phyloP scores from a whole-genome alignment of 2,888 invertebrate genomes.

The Hypsopygia costalis region DNA sequence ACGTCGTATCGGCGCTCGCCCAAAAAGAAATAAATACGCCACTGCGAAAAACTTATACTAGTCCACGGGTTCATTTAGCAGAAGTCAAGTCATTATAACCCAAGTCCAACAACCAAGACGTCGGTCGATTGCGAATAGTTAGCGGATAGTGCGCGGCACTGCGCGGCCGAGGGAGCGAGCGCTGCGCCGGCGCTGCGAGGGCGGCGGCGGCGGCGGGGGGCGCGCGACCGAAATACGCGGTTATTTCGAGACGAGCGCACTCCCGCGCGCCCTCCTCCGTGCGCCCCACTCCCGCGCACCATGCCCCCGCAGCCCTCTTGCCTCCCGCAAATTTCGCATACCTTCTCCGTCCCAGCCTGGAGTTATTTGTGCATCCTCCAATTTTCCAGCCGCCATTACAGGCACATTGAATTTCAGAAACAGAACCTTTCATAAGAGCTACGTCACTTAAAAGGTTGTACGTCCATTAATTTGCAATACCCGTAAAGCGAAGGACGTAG shows the following conservation, averaged over 20 bases:
- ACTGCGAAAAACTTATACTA: slow-evolving; percentile 73
- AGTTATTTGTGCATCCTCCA: slow-evolving; percentile 5
- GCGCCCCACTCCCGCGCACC: slow-evolving; percentile 17
- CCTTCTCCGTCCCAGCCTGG: slow-evolving; percentile 16
- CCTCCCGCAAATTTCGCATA: slow-evolving; percentile 34
- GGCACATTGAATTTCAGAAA: neutral
- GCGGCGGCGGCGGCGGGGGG: slow-evolving; percentile 40
- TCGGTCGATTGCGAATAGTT: slow-evolving; percentile 96
- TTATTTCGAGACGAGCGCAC: slow-evolving; percentile 70
- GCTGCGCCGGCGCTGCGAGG: slow-evolving; percentile 48
- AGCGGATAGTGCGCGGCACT: slow-evolving; percentile 90
- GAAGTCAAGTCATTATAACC: slow-evolving; percentile 89
- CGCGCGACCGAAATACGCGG: slow-evolving; percentile 74
- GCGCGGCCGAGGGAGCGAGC: slow-evolving; percentile 54
- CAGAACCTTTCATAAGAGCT: too few species aligned
- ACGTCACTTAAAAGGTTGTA: too few species aligned
- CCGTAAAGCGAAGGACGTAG: too few species aligned
- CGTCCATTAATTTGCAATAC: too few species aligned
- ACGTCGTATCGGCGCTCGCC: slow-evolving; percentile 58
- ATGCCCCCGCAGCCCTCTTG: slow-evolving; percentile 17
- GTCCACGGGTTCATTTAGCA: slow-evolving; percentile 83
- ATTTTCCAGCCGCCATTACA: slow-evolving; percentile 1
- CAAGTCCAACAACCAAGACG: slow-evolving; percentile 90
- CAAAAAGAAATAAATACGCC: slow-evolving; percentile 62
- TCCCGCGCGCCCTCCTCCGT: slow-evolving; percentile 47